phyloP scores from a whole-genome alignment of 2,113 vertebrate species.

The Leiothrix lutea region DNA sequence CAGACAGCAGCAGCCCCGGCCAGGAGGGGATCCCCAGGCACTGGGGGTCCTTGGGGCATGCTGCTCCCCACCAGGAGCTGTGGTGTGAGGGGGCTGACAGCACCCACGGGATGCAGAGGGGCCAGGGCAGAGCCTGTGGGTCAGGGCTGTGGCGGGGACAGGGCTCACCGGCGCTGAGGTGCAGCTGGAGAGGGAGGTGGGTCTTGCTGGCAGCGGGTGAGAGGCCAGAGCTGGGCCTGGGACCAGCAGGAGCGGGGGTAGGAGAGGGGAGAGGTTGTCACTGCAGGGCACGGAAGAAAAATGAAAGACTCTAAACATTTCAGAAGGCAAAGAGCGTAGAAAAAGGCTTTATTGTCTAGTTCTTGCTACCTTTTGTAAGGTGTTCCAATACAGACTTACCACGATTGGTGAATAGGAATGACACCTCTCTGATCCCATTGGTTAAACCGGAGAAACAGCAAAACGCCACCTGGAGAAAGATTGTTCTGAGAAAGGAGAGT shows the following conservation, averaged over 20 bases:
- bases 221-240: neutral
- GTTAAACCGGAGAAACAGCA: too few species aligned
- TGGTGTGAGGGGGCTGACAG: accelerated
- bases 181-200: too few species aligned
- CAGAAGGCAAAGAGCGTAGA: too few species aligned
- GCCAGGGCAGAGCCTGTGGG: neutral
- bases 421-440: too few species aligned
- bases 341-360: too few species aligned
- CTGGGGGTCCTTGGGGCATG: neutral
- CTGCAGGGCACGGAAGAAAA: too few species aligned
- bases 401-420: too few species aligned
- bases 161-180: accelerated
- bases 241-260: neutral
- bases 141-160: accelerated
- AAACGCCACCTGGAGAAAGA: too few species aligned
- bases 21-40: accelerated
- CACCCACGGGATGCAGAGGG: accelerated
- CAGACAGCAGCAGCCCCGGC: accelerated
- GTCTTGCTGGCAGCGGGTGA: accelerated
- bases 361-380: too few species aligned
- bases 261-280: neutral
- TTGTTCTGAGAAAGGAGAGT: too few species aligned
- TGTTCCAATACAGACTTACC: too few species aligned
- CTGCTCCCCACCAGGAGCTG: accelerated
- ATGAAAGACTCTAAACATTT: too few species aligned